A percentile compares a stretch with the other conserved stretches of the same genome.
phyloP scores from a whole-genome alignment of 2,888 invertebrate genomes.

The Antitype chi region DNA sequence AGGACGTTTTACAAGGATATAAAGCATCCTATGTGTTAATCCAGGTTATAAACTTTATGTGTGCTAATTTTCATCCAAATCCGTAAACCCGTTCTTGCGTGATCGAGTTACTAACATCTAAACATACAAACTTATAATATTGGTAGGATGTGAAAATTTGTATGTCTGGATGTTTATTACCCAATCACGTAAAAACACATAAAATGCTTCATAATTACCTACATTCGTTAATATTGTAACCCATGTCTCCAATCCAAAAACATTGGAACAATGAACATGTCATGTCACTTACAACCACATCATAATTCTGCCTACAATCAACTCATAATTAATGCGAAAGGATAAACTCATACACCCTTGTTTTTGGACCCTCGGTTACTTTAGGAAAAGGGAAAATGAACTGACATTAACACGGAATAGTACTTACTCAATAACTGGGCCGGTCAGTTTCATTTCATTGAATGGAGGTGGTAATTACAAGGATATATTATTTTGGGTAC shows the following conservation, averaged over 20 bases:
- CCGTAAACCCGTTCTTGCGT: no score
- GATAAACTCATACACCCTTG: conserved; percentile 57
- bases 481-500: conserved; percentile 59
- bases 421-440: conserved; percentile 64
- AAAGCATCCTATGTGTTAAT: no score
- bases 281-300: conserved; percentile 51
- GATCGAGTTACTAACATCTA: no score
- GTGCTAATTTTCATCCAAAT: no score
- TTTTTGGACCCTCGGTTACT: conserved; percentile 55
- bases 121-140: no score
- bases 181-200: no score
- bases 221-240: neutral
- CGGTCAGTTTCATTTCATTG: conserved; percentile 60
- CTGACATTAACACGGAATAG: conserved; percentile 66
- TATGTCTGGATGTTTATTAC: no score
- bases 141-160: no score
- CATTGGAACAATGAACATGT: conserved; percentile 52
- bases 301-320: conserved; percentile 53
- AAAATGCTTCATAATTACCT: conserved; percentile 5
- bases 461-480: conserved; percentile 58
- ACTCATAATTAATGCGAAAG: conserved; percentile 62
- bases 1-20: no score
- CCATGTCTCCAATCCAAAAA: conserved; percentile 30
- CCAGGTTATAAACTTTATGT: no score
- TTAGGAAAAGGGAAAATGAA: conserved; percentile 60